Evolutionary conservation across 2,113 vertebrate species (phyloP).

Genomic region (Actenoides lindsayi): DNA sequence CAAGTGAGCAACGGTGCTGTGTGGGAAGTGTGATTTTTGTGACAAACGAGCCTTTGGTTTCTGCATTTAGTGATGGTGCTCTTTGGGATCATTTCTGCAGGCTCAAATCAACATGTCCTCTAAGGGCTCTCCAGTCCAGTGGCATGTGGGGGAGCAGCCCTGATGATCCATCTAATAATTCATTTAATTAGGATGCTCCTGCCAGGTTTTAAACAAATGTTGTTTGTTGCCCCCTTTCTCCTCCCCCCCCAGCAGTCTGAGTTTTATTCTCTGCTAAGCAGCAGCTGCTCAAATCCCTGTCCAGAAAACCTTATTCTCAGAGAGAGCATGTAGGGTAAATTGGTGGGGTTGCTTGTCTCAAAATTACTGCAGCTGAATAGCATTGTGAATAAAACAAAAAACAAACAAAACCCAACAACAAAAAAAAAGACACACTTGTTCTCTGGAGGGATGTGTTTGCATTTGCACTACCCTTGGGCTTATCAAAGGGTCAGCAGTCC

Average conservation of each 20-base stretch:
- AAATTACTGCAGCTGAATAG: not conserved
- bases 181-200: constrained; percentile 42
- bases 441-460: not conserved
- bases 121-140: constrained; percentile 19
- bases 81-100: not conserved
- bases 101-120: not conserved
- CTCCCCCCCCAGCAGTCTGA: constrained; percentile 1
- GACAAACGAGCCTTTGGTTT: constrained; percentile 1
- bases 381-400: not conserved
- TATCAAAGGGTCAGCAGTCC: not conserved
- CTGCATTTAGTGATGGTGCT: not conserved
- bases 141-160: constrained; percentile 5
- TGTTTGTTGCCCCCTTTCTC: constrained; percentile 48
- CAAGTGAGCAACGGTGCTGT: not conserved
- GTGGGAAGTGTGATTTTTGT: constrained; percentile 51
- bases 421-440: not conserved
- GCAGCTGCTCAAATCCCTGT: constrained; percentile 66
- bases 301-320: constrained; percentile 40
- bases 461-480: not conserved
- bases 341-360: constrained; percentile 21
- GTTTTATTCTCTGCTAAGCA: constrained; percentile 50
- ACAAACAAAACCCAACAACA: not conserved
- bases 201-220: constrained; percentile 65
- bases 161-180: constrained; percentile 45
- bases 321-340: not conserved